Evolutionary conservation across 2,113 vertebrate species (phyloP).

Genomic region (Muntiacus reevesi): DNA sequence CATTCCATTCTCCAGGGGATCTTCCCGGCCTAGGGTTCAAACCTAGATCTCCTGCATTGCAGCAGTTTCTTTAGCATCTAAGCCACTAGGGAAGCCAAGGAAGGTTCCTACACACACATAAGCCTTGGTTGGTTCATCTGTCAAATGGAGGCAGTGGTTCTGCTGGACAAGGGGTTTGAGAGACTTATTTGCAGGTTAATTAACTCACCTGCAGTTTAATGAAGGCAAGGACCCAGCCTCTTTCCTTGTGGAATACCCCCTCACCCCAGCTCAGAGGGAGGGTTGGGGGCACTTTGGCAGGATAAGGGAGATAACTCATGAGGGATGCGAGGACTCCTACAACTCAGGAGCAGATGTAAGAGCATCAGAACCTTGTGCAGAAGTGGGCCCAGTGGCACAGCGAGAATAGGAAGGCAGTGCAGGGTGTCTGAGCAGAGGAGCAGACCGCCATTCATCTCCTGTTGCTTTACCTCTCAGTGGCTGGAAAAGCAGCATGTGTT

Average conservation of each 20-base stretch:
- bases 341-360: not conserved
- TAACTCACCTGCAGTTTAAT: not conserved
- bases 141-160: not conserved
- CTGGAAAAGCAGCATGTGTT: not conserved
- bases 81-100: not conserved
- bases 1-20: not conserved
- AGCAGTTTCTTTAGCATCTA: not conserved
- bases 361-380: not conserved
- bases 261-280: not conserved
- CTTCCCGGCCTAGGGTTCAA: not conserved
- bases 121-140: not conserved
- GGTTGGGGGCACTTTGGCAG: not conserved
- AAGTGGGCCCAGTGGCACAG: not conserved
- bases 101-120: not conserved
- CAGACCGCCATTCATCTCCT: not conserved
- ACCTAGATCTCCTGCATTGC: not conserved
- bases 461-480: not conserved
- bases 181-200: not conserved
- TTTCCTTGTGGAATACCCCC: not conserved
- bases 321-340: not conserved
- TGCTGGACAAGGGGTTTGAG: not conserved
- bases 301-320: not conserved
- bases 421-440: not conserved
- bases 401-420: not conserved
- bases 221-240: not conserved